Base-by-base conservation (phyloP, 2,888 invertebrate species). In the Himalopsyche japonica region DNA sequence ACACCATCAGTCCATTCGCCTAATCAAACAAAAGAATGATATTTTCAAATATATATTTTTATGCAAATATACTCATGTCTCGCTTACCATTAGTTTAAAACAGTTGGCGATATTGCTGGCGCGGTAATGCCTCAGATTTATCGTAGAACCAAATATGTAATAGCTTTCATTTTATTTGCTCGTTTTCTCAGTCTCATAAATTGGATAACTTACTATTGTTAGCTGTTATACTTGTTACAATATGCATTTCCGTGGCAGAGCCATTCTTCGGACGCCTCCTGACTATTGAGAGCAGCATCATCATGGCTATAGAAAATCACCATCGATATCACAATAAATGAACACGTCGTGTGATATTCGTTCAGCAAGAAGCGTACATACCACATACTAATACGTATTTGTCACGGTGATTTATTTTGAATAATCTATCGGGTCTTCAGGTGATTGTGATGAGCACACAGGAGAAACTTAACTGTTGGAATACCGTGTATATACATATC, bases 81-180 rank as follows among this genome's bases (percentile, higher is more conserved):
- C 15, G 3, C 4, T 1, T 6, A 20, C 20, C 57, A 15, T 20
- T 20, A 20, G 57, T 57, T 57, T 3, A 6, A 5, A 20, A 57
- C 57, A 24, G 7, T 24, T 57, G 57, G 57, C 20, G 20, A 15
- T 7, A 57, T 57, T 57, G 20, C 57, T 57, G 8, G 57, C 57
- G 57, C 37, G 82, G 64, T 43, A 79, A 80, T 80, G 80, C 57
- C 70, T 47, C 78, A 81, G 85, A 85, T 82, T 85, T 85, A 85
- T 80, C 81, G 76, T 80, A 82, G 64, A 34, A 83, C 83, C 85
- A 83, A 85, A 85, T 82, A 85, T 82, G 82, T 82, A 85, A 83
- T 82, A 85, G 83, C 85, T 85, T 85, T 79, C 49, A 64, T 85
- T 85, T 83, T 83, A 83, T 85, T 85, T 85, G 81, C 81, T 83